phyloP scores from a whole-genome alignment of 2,797 vertebrate genomes.

The Coregonus ussuriensis region DNA sequence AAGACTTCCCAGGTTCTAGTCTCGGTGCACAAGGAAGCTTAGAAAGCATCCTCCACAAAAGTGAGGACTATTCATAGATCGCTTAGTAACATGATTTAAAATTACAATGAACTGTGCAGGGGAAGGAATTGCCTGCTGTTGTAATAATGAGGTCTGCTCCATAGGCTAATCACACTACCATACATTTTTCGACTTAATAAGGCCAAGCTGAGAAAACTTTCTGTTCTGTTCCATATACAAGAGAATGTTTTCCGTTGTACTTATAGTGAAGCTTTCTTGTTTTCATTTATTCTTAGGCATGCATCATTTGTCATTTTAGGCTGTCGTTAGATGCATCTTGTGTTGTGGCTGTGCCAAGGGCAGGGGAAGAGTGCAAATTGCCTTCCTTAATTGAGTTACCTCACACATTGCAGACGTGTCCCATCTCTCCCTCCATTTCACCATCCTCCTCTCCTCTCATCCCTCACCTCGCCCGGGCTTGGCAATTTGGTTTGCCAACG shows the following conservation, averaged over 20 bases:
- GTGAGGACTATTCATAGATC: background rate
- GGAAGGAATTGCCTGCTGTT: background rate
- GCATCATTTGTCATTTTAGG: conserved; percentile 58
- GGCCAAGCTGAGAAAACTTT: background rate
- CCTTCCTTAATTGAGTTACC: conserved; percentile 72
- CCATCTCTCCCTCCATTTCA: conserved; percentile 29
- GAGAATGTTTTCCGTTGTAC: background rate
- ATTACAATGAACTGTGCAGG: no score
- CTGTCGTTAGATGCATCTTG: conserved; percentile 55
- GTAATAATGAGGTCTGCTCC: background rate
- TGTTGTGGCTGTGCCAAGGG: conserved; percentile 64
- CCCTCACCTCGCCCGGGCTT: conserved; percentile 17
- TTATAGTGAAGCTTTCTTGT: background rate
- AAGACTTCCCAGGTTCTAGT: no score
- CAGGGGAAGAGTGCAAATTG: conserved; percentile 53
- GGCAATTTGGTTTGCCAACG: conserved; percentile 57
- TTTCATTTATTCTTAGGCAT: conserved; percentile 5
- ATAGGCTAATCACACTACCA: no score
- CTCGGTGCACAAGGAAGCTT: no score
- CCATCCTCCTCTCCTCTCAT: conserved; percentile 36
- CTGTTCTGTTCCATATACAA: background rate
- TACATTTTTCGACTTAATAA: background rate
- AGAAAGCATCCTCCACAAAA: background rate
- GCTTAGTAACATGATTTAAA: background rate
- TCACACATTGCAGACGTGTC: conserved; percentile 51